These are phyloP conservation scores for Pterois miles DNA, from an alignment of 2,797 vertebrate species.

Conservation along the genomic window DNA sequence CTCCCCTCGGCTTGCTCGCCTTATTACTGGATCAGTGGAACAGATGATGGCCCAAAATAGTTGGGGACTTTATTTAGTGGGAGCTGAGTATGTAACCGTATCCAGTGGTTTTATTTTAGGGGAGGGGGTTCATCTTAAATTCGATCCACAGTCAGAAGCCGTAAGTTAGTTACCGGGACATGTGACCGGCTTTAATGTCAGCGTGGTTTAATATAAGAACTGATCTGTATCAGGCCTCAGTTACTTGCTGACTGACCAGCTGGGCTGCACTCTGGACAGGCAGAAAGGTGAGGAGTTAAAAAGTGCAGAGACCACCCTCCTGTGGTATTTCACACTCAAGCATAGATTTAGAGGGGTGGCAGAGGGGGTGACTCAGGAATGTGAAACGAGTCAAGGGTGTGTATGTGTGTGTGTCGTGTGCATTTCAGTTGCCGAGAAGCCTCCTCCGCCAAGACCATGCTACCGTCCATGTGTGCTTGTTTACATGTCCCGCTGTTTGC, in stretches of 20 bases:
- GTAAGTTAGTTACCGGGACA: constrained; percentile 69
- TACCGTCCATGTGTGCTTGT: constrained; percentile 57
- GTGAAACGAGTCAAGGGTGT: constrained; percentile 66
- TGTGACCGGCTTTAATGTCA: constrained; percentile 82
- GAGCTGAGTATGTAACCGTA: constrained; percentile 84
- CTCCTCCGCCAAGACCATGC: constrained; percentile 26
- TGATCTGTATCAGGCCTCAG: constrained; percentile 65
- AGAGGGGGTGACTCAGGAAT: constrained; percentile 67
- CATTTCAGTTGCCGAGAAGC: constrained; percentile 36
- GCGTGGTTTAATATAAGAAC: constrained; percentile 79
- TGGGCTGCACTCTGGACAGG: constrained; percentile 42
- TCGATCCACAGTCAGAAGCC: constrained; percentile 67
- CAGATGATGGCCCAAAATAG: constrained; percentile 83
- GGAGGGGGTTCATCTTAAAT: constrained; percentile 79
- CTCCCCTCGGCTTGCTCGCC: constrained; percentile 46
- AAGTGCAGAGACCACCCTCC: constrained; percentile 75
- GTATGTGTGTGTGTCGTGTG: constrained; percentile 60
- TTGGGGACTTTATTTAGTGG: constrained; percentile 81
- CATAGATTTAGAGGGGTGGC: constrained; percentile 58
- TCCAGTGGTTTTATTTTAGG: constrained; percentile 85
- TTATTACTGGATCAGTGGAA: constrained; percentile 81
- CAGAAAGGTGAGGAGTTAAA: constrained; percentile 67
- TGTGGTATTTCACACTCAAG: constrained; percentile 77
- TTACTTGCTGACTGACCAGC: constrained; percentile 69
- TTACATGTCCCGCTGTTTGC: constrained; percentile 58